These are phyloP conservation scores for Solen grandis DNA, from an alignment of 1,140 invertebrate species.

Conservation along the genomic window DNA sequence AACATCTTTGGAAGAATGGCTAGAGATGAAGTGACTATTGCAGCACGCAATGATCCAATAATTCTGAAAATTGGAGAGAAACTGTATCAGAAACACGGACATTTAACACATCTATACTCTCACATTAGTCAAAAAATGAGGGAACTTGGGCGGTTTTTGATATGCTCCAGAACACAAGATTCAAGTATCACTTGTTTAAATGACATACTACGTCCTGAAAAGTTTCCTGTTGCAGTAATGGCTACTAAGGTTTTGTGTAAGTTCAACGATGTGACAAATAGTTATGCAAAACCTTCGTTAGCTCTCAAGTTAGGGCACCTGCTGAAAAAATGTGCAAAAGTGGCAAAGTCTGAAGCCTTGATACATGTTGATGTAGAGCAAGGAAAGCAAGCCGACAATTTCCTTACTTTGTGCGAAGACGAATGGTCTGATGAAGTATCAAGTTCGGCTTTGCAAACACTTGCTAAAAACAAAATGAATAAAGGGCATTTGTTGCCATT, in stretches of 20 bases:
- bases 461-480: constrained; percentile 25
- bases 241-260: constrained; percentile 4
- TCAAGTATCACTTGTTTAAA: not conserved
- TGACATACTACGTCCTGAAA: not conserved
- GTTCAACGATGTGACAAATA: constrained; percentile 4
- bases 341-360: constrained; percentile 3
- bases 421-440: constrained; percentile 13
- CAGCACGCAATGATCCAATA: constrained; percentile 16
- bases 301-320: constrained; percentile 28
- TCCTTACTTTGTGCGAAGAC: constrained; percentile 10
- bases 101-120: not conserved
- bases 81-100: constrained; percentile 16
- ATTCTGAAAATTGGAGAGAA: constrained; percentile 20
- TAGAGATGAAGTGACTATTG: constrained; percentile 13
- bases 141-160: constrained; percentile 11
- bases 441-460: not conserved
- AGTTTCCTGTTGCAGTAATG: constrained; percentile 10
- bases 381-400: constrained; percentile 22
- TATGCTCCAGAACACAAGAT: not conserved
- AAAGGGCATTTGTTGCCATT: constrained; percentile 10
- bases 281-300: constrained; percentile 12
- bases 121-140: constrained; percentile 19
- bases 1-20: constrained; percentile 12
- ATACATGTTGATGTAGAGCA: not conserved
- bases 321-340: constrained; percentile 26